Base-by-base conservation (phyloP, 2,113 vertebrate genomes). In the Diadophis punctatus region DNA sequence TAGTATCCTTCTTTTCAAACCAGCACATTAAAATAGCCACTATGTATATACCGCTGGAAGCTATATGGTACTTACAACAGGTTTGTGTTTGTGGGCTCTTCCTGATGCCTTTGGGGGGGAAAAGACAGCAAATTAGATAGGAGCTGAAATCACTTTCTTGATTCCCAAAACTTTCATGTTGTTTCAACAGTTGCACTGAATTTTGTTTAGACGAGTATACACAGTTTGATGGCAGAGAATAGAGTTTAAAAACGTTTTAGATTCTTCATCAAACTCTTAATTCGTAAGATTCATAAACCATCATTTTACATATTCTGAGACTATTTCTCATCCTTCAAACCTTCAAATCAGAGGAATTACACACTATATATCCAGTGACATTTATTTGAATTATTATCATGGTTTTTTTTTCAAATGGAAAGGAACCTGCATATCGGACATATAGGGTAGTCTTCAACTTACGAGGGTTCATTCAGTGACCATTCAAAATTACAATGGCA, bases 91-190 rank as follows among this genome's bases (percentile, higher is more conserved):
- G 95, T 98, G 97, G 51, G 94, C 95, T 98, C 97, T 97, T 93
- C 99, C 99, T 16, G 98, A 90, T n/a, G 97, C 97, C 99, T 99
- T 92, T 63, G 91, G 56, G 94, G 43, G 90, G 51, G 9, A 7
- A 90, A 34, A 88, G 34, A 53, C 2, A n/a, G 43, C 20, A 46
- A 90, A 43, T 58, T 30, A 52, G 22, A 27, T 9, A 58, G 55
- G 55, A 86, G 20, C 34, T 68, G 43, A 74, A 43, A 10, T 14
- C 9, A 10, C 3, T n/a, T 68, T 87, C n/a, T 30, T 27, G 51
- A 18, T 53, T 80, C 30, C 34, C 53, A 86, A 18, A 60, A 3
- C n/a, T 60, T 85, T 60, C 8, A 68, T 49, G 34, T 39, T 12
- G 30, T 23, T 46, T 25, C 49, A 49, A 39, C 27, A n/a, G 25